Conservation (phyloP, 2,797 vertebrate species). For the Onychomys torridus region DNA sequence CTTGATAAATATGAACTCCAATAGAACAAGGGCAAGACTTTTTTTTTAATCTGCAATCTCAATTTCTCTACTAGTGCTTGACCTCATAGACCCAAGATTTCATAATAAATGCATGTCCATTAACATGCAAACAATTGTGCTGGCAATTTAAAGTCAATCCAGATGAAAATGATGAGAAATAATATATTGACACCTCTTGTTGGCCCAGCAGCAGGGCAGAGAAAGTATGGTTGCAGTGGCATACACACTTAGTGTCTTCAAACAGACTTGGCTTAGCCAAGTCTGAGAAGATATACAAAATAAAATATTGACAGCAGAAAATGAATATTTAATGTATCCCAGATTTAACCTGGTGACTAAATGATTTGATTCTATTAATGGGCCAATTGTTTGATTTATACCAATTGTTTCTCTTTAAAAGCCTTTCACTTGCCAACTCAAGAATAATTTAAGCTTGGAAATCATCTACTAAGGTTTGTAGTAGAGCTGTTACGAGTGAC, state of each 20-base stretch:
- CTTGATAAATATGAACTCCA: not conserved
- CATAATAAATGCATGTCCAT: not conserved
- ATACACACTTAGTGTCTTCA: not conserved
- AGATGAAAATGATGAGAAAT: not conserved
- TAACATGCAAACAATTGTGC: not conserved
- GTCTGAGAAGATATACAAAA: not conserved
- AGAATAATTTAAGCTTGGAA: not conserved
- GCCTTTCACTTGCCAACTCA: constrained; percentile 30
- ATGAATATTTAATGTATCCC: not conserved
- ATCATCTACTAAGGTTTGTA: not conserved
- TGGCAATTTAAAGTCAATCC: not conserved
- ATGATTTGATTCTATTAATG: not conserved
- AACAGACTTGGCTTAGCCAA: not conserved
- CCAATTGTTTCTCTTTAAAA: constrained; percentile 15
- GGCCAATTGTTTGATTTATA: not conserved
- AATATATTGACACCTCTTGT: not conserved
- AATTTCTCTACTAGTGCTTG: not conserved
- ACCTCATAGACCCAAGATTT: not conserved
- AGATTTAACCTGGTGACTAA: constrained; percentile 1
- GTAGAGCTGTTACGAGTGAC: not conserved
- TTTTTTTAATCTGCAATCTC: not conserved
- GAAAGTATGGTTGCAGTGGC: not conserved
- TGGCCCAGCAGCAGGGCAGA: not conserved
- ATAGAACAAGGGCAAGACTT: not conserved
- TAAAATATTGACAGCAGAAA: not conserved